These are phyloP conservation scores for Alaudala cheleensis DNA, from an alignment of 2,113 vertebrate species.

Conservation along the genomic window DNA sequence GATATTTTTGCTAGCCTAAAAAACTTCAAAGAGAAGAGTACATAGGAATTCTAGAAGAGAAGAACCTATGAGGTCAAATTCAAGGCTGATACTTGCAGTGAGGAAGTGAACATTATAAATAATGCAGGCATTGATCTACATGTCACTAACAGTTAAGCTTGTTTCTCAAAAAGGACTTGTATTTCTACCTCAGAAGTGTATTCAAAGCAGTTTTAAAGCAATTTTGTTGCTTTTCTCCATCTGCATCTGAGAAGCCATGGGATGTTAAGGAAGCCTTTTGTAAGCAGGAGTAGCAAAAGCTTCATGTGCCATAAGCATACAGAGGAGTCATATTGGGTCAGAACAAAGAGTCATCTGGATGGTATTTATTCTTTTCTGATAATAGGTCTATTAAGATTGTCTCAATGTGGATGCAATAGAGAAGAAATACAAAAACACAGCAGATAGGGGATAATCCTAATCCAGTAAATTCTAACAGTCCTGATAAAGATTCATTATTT, in stretches of 20 bases:
- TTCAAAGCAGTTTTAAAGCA: slow-evolving; percentile 10
- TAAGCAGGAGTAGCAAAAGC: not conserved
- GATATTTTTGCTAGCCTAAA: not conserved
- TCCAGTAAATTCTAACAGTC: not conserved
- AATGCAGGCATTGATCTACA: not conserved
- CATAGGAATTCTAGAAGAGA: not conserved
- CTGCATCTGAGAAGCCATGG: not conserved
- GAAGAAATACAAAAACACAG: not conserved
- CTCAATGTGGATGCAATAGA: not conserved
- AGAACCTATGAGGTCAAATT: slow-evolving; percentile 12
- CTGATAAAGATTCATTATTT: not conserved
- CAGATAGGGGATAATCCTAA: not conserved
- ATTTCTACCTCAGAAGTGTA: not conserved
- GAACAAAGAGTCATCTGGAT: not conserved
- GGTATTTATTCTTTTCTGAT: not conserved
- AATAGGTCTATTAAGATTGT: not conserved
- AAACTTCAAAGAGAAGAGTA: slow-evolving; percentile 12
- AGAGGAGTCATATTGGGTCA: not conserved
- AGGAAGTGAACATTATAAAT: slow-evolving; percentile 23
- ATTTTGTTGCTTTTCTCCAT: not conserved
- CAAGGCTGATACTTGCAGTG: not conserved
- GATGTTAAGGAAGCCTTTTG: not conserved
- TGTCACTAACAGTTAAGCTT: not conserved
- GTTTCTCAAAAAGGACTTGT: not conserved
- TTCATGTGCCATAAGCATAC: not conserved